These are phyloP conservation scores for Dasypolia templi DNA, from an alignment of 2,888 invertebrate genomes.

Conservation along the genomic window DNA sequence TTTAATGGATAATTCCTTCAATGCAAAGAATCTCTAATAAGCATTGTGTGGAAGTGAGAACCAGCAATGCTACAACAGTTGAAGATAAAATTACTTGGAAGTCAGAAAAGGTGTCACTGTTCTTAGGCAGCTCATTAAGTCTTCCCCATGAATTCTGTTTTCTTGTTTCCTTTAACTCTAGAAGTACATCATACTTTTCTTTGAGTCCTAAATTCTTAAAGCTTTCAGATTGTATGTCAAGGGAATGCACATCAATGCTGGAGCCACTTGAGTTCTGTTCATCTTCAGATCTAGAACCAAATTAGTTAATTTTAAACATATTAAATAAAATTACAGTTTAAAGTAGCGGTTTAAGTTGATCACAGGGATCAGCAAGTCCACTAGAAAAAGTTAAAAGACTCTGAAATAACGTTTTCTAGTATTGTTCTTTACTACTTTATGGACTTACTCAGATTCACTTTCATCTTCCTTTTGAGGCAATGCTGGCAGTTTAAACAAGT, in stretches of 20 bases:
- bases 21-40: background rate
- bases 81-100: conserved; percentile 85
- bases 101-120: conserved; percentile 92
- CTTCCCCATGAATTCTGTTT: conserved; percentile 97
- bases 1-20: background rate
- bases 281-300: conserved; percentile 82
- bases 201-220: conserved; percentile 96
- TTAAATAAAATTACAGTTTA: background rate
- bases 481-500: conserved; percentile 92
- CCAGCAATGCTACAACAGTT: conserved; percentile 6
- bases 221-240: conserved; percentile 94
- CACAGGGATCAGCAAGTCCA: no score
- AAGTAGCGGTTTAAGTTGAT: background rate
- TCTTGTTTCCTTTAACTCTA: conserved; percentile 97
- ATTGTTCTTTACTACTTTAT: background rate
- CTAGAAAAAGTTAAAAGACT: background rate
- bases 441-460: conserved; percentile 88
- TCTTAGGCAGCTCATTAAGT: conserved; percentile 95
- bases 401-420: background rate
- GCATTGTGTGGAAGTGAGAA: background rate
- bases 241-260: conserved; percentile 92
- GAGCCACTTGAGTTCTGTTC: conserved; percentile 83
- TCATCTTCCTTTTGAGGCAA: conserved; percentile 79
- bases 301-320: background rate
- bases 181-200: conserved; percentile 97